Conservation (phyloP, 2,888 invertebrate genomes). For the Melinopterus prodromus region DNA sequence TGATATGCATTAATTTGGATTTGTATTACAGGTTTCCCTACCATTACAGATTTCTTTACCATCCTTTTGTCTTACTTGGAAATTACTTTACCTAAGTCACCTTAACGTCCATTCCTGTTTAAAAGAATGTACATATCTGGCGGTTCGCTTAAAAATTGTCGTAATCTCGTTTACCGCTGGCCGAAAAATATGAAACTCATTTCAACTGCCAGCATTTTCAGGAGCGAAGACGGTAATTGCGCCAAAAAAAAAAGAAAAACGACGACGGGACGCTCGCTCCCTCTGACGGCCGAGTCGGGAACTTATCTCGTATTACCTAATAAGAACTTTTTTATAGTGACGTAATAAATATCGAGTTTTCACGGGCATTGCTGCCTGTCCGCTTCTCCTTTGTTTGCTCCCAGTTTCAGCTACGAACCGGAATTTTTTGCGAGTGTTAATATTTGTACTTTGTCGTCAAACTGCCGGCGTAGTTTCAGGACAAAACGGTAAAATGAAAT, state of each 20-base stretch:
- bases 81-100: too few relatives aligned
- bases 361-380: not conserved
- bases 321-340: not conserved
- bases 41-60: too few relatives aligned
- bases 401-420: not conserved
- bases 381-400: not conserved
- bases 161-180: not conserved
- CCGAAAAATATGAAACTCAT: not conserved
- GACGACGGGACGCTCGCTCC: not conserved
- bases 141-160: not conserved
- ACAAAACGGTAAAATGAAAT: not conserved
- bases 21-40: too few relatives aligned
- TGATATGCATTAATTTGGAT: too few relatives aligned
- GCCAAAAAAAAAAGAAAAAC: not conserved
- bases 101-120: too few relatives aligned
- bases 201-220: not conserved
- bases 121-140: too few relatives aligned
- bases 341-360: constrained; percentile 4
- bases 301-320: not conserved
- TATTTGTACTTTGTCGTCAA: not conserved
- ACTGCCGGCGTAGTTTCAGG: not conserved
- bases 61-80: too few relatives aligned
- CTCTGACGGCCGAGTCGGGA: not conserved
- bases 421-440: not conserved
- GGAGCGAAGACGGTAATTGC: not conserved